A percentile compares a stretch with the other conserved stretches of the same genome.
These are phyloP conservation scores for Cerastoderma edule DNA, from an alignment of 2,888 invertebrate species.

Conservation along the genomic window DNA sequence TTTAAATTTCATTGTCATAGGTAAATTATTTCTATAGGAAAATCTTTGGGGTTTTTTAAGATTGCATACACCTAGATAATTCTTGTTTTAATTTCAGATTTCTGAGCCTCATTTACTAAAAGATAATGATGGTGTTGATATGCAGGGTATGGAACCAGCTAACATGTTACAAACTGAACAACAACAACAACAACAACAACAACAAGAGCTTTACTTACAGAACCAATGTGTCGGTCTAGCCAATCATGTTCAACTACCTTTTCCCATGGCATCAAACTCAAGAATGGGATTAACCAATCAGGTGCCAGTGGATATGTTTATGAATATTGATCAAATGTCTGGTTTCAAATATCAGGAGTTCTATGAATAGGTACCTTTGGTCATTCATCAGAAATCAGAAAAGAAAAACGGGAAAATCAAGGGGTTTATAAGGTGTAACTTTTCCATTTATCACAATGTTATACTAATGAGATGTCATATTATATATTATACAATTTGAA, in stretches of 20 bases:
- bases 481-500: too few species aligned
- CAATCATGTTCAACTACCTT: background rate
- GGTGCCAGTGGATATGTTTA: background rate
- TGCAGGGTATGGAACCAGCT: background rate
- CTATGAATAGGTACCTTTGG: too few species aligned
- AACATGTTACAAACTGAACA: background rate
- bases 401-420: too few species aligned
- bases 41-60: too few species aligned
- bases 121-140: background rate
- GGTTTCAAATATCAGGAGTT: constrained; percentile 5
- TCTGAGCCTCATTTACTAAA: background rate
- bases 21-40: too few species aligned
- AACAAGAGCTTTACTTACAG: background rate
- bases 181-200: background rate
- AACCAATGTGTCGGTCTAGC: background rate
- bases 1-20: too few species aligned
- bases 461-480: too few species aligned
- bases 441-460: too few species aligned
- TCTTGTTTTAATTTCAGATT: too few species aligned
- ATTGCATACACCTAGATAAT: too few species aligned
- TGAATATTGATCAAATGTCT: background rate
- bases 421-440: too few species aligned
- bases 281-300: background rate
- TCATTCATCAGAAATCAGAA: too few species aligned
- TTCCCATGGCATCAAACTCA: background rate